Percentiles rank a stretch among this genome's conserved stretches.
Conservation (phyloP, 1,140 invertebrate genomes). For the Neotoxoptera formosana region DNA sequence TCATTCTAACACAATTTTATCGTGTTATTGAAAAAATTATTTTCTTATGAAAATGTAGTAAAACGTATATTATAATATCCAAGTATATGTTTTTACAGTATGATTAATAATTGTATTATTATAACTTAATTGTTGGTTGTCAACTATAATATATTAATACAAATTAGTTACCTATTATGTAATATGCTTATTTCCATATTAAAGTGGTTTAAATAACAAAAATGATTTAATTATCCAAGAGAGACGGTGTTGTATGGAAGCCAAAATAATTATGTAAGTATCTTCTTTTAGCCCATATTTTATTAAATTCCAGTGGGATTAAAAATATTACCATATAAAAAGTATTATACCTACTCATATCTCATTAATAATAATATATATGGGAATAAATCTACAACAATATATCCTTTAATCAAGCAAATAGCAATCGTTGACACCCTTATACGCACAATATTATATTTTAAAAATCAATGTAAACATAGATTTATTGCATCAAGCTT, state of each 20-base stretch:
- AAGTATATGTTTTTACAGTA: neutral
- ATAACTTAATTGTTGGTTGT: neutral
- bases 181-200: neutral
- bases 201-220: neutral
- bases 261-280: neutral
- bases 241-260: neutral
- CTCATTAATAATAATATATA: conserved; percentile 18
- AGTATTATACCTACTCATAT: neutral
- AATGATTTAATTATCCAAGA: neutral
- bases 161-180: neutral
- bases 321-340: neutral
- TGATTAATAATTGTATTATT: neutral
- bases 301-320: neutral
- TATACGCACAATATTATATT: neutral
- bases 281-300: too few species aligned
- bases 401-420: neutral
- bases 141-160: neutral
- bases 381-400: neutral
- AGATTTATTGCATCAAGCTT: neutral
- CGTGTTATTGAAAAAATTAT: neutral
- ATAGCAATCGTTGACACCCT: neutral
- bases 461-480: too few species aligned
- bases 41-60: neutral
- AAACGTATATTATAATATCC: neutral
- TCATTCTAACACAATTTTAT: neutral